phyloP scores from a whole-genome alignment of 2,888 invertebrate genomes.

The Dynastes tityus region DNA sequence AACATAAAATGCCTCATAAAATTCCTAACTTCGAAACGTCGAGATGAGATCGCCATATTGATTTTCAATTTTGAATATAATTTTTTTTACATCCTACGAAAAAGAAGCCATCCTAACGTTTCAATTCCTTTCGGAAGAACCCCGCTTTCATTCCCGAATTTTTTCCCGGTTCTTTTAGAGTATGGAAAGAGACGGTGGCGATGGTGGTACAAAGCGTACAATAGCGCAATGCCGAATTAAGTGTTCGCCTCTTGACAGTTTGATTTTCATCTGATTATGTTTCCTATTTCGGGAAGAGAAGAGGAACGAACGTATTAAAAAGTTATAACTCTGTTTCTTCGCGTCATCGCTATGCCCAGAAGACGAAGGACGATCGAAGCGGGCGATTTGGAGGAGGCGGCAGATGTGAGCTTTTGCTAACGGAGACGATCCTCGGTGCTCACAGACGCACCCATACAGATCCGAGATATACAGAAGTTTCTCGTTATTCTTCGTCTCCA shows the following conservation, averaged over 20 bases:
- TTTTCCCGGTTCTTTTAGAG: too few species aligned
- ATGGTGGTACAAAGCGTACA: not conserved
- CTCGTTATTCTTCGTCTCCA: slow-evolving; percentile 27
- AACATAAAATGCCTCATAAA: slow-evolving; percentile 15
- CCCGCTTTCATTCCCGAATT: not conserved
- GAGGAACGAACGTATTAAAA: slow-evolving; percentile 56
- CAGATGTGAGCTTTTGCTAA: slow-evolving; percentile 39
- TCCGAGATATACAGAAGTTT: slow-evolving; percentile 33
- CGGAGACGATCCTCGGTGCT: slow-evolving; percentile 34
- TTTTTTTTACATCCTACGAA: slow-evolving; percentile 35
- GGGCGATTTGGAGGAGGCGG: slow-evolving; percentile 55
- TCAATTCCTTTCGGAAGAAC: slow-evolving; percentile 36
- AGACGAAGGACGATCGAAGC: slow-evolving; percentile 36
- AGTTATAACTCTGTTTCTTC: slow-evolving; percentile 63
- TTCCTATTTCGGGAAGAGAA: slow-evolving; percentile 53
- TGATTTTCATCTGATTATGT: slow-evolving; percentile 56
- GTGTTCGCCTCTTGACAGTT: slow-evolving; percentile 50
- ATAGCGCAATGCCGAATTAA: slow-evolving; percentile 43
- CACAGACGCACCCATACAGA: not conserved
- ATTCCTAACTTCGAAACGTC: not conserved
- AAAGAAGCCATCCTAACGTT: slow-evolving; percentile 16
- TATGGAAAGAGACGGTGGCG: too few species aligned
- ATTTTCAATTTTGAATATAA: slow-evolving; percentile 46
- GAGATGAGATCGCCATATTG: slow-evolving; percentile 27
- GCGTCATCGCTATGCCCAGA: slow-evolving; percentile 50